Evolutionary conservation across 2,797 vertebrate species (phyloP).

Genomic region (Cryptoprocta ferox): DNA sequence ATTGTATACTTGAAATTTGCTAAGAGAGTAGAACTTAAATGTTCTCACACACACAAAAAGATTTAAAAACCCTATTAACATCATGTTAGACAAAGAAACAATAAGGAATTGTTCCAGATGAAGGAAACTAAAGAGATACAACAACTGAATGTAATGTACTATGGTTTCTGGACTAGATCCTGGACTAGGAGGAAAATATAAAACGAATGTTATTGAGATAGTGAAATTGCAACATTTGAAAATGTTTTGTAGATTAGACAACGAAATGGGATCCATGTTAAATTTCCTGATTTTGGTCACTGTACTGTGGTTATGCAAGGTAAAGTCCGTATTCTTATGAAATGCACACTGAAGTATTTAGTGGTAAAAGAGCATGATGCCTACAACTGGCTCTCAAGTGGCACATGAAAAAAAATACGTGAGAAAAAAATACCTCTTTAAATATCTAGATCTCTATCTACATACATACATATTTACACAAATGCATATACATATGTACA

Average conservation of each 20-base stretch:
- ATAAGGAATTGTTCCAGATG: not conserved
- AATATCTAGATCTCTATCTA: not conserved
- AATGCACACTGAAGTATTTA: not conserved
- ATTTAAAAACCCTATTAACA: not conserved
- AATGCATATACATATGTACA: not conserved
- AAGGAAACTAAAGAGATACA: not conserved
- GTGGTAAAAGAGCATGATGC: not conserved
- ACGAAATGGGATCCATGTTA: not conserved
- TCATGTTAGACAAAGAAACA: constrained; percentile 10
- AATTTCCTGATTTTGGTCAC: not conserved
- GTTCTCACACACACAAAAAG: not conserved
- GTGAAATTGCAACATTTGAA: not conserved
- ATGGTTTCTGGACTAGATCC: not conserved
- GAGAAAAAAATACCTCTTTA: not conserved
- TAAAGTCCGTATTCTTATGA: not conserved
- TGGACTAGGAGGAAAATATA: not conserved
- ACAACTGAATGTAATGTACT: not conserved
- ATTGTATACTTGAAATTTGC: not conserved
- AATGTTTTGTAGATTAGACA: not conserved
- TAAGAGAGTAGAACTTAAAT: not conserved
- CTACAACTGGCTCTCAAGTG: not conserved
- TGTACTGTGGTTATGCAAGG: not conserved
- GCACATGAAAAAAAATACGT: not conserved
- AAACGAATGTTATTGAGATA: not conserved
- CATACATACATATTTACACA: not conserved